These are phyloP conservation scores for Bellardia pandia DNA, from an alignment of 2,888 invertebrate species.

Conservation along the genomic window DNA sequence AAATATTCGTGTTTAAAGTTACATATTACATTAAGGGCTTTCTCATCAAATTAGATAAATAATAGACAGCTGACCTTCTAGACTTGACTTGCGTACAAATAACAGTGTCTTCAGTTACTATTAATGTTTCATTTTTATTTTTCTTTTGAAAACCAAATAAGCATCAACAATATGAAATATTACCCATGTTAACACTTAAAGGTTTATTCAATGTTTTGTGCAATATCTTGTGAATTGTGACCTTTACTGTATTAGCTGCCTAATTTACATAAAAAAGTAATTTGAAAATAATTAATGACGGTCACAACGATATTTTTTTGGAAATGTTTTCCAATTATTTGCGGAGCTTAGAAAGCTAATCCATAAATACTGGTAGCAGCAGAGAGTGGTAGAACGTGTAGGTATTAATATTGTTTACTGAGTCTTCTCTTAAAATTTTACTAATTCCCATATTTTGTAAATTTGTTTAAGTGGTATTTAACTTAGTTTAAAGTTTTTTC, in stretches of 20 bases:
- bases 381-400: not conserved
- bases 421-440: no score
- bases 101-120: not conserved
- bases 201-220: conserved; percentile 31
- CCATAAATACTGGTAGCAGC: no score
- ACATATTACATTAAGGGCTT: no score
- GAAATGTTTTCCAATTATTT: conserved; percentile 45
- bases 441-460: no score
- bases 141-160: conserved; percentile 7
- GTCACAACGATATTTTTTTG: not conserved
- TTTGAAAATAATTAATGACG: conserved; percentile 33
- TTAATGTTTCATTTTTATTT: not conserved
- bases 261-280: conserved; percentile 62
- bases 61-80: no score
- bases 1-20: no score
- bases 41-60: no score
- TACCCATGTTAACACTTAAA: conserved; percentile 54
- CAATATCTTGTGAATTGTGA: not conserved
- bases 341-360: conserved; percentile 60
- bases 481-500: not conserved
- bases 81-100: no score
- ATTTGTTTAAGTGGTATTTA: not conserved
- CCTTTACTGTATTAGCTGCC: not conserved
- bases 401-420: no score
- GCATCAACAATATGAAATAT: conserved; percentile 52